A percentile compares a stretch with the other conserved stretches of the same genome.
Evolutionary conservation across 2,797 vertebrate species (phyloP).

Genomic region (Lepilemur septentrionalis): DNA sequence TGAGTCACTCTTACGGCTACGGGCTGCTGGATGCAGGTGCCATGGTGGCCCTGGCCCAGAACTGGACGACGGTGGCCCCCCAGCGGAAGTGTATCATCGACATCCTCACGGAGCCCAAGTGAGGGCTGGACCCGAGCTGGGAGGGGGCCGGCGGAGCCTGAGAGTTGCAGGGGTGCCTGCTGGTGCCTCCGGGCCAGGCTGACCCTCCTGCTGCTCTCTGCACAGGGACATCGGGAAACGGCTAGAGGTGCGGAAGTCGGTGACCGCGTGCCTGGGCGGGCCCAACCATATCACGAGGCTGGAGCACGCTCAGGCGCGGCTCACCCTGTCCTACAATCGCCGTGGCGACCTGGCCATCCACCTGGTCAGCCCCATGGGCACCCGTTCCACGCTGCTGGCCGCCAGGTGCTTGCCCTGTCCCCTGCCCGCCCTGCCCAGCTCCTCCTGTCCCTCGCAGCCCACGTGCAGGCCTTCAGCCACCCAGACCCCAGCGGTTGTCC

Average conservation of each 20-base stretch:
- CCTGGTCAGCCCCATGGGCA: slow-evolving; percentile 95
- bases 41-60: slow-evolving; percentile 92
- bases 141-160: not conserved
- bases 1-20: slow-evolving; percentile 98
- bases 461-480: accelerated
- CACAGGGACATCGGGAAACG: slow-evolving; percentile 94
- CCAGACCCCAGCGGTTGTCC: not conserved
- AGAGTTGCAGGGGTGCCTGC: not conserved
- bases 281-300: slow-evolving; percentile 90
- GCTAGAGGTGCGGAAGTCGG: slow-evolving; percentile 90
- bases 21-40: slow-evolving; percentile 94
- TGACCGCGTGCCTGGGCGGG: slow-evolving; percentile 91
- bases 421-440: not conserved
- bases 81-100: slow-evolving; percentile 94
- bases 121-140: slow-evolving; percentile 52
- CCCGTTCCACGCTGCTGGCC: slow-evolving; percentile 95
- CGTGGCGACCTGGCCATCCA: slow-evolving; percentile 96
- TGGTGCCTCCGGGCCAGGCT: accelerated
- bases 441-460: not conserved
- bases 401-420: slow-evolving; percentile 88
- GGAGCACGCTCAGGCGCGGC: slow-evolving; percentile 94
- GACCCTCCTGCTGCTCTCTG: accelerated
- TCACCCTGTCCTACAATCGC: slow-evolving; percentile 97
- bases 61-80: slow-evolving; percentile 93
- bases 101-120: slow-evolving; percentile 93